Percentiles rank a stretch among this genome's conserved stretches.
phyloP scores from a whole-genome alignment of 1,140 invertebrate species.

The Hycleus phaleratus region DNA sequence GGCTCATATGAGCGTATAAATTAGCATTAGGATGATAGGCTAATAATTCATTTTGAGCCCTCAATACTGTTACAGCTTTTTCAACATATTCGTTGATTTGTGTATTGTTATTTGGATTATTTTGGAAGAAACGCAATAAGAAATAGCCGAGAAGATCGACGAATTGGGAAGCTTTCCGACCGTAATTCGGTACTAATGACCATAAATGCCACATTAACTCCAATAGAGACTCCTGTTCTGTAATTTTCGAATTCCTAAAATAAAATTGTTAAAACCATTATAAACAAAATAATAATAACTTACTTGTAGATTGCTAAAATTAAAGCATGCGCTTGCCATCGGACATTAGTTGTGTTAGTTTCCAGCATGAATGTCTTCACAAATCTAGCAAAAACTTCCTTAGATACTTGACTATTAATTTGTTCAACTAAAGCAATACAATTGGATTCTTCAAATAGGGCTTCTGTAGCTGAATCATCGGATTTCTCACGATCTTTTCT shows the following conservation, averaged over 20 bases:
- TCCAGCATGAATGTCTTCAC: slow-evolving; percentile 87
- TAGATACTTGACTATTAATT: slow-evolving; percentile 62
- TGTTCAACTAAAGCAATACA: slow-evolving; percentile 62
- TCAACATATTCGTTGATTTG: slow-evolving; percentile 70
- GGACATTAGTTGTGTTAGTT: slow-evolving; percentile 84
- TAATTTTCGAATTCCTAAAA: slow-evolving; percentile 55
- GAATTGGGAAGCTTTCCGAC: slow-evolving; percentile 90
- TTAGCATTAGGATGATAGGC: slow-evolving; percentile 89
- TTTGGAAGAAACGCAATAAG: slow-evolving; percentile 35
- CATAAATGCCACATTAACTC: slow-evolving; percentile 86
- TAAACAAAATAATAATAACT: too few relatives aligned
- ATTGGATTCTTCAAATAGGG: slow-evolving; percentile 61
- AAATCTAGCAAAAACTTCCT: slow-evolving; percentile 66
- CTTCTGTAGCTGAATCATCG: slow-evolving; percentile 59
- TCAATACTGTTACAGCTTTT: slow-evolving; percentile 76
- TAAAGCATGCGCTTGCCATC: slow-evolving; percentile 92
- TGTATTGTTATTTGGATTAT: slow-evolving; percentile 12
- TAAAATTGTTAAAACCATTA: too few relatives aligned
- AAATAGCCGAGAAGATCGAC: slow-evolving; percentile 80
- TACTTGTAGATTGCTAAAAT: slow-evolving; percentile 75
- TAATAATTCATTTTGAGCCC: slow-evolving; percentile 79
- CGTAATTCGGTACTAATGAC: slow-evolving; percentile 84
- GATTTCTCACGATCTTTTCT: slow-evolving; percentile 58
- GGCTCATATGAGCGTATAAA: slow-evolving; percentile 83
- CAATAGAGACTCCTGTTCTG: slow-evolving; percentile 71